Conservation (phyloP, 2,888 invertebrate species). For the Macrophya annulata region DNA sequence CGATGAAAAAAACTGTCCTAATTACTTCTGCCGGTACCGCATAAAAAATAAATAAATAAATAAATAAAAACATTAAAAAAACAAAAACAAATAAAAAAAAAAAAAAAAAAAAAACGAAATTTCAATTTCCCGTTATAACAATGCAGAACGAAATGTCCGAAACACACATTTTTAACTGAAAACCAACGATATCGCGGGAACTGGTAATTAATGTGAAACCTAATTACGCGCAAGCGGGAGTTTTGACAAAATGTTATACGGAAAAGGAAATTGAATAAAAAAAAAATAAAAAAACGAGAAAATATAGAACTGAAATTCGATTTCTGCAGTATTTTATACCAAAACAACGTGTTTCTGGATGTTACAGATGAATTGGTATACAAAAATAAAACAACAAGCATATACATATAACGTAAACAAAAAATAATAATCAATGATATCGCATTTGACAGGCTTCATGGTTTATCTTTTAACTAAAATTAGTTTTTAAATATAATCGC, state of each 20-base stretch:
- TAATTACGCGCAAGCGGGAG: background rate
- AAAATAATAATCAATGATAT: background rate
- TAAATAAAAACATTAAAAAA: background rate
- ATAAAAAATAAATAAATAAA: background rate
- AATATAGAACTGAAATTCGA: background rate
- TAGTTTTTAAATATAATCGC: background rate
- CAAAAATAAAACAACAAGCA: background rate
- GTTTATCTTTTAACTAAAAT: background rate
- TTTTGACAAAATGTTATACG: background rate
- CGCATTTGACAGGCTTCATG: background rate
- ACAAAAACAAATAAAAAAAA: background rate
- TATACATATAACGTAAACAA: background rate
- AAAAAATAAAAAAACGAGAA: background rate
- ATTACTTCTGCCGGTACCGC: slow-evolving; percentile 14
- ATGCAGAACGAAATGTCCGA: slow-evolving; percentile 16
- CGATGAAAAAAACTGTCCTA: slow-evolving; percentile 32
- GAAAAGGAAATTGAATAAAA: background rate
- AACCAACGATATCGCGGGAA: background rate
- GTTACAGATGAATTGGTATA: background rate
- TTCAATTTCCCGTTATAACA: slow-evolving; percentile 35
- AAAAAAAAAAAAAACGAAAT: background rate
- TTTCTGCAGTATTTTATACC: background rate
- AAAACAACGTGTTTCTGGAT: background rate
- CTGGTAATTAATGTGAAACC: slow-evolving; percentile 29
- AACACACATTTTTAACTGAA: slow-evolving; percentile 2